Evolutionary conservation across 2,797 vertebrate species (phyloP).

Genomic region (Anguilla anguilla): DNA sequence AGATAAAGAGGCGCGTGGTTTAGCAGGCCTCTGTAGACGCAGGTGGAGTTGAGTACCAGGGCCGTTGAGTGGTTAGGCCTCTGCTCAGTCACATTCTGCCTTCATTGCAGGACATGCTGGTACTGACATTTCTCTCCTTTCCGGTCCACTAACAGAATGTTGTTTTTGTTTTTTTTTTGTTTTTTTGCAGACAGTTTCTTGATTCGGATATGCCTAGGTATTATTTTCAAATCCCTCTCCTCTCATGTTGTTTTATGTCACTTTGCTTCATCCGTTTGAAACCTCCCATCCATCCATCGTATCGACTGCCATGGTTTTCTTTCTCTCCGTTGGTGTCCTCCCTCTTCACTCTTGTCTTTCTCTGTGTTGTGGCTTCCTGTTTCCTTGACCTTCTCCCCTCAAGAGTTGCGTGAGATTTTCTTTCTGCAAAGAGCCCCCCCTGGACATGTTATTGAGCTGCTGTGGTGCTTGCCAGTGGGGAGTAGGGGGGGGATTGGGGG

Average conservation of each 20-base stretch:
- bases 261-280: slow-evolving; percentile 52
- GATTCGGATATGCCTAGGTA: slow-evolving; percentile 99
- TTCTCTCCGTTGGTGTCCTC: slow-evolving; percentile 8
- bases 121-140: slow-evolving; percentile 66
- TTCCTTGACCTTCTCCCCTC: slow-evolving; percentile 27
- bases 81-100: slow-evolving; percentile 50
- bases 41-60: slow-evolving; percentile 8
- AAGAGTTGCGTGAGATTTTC: slow-evolving; percentile 19
- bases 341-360: slow-evolving; percentile 26
- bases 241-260: slow-evolving; percentile 61
- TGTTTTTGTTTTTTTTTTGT: slow-evolving; percentile 82
- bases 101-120: slow-evolving; percentile 56
- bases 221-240: slow-evolving; percentile 72
- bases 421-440: slow-evolving; percentile 26
- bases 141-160: slow-evolving; percentile 87
- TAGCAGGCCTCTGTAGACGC: slow-evolving; percentile 1
- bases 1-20: background rate
- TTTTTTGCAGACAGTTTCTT: slow-evolving; percentile 99
- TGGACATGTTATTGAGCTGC: slow-evolving; percentile 11
- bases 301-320: slow-evolving; percentile 18
- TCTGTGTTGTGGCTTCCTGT: slow-evolving; percentile 30
- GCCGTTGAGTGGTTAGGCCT: slow-evolving; percentile 42
- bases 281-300: slow-evolving; percentile 47
- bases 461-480: background rate
- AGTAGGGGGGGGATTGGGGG: background rate